These are phyloP conservation scores for Euborellia annulipes DNA, from an alignment of 1,140 invertebrate species.

Conservation along the genomic window DNA sequence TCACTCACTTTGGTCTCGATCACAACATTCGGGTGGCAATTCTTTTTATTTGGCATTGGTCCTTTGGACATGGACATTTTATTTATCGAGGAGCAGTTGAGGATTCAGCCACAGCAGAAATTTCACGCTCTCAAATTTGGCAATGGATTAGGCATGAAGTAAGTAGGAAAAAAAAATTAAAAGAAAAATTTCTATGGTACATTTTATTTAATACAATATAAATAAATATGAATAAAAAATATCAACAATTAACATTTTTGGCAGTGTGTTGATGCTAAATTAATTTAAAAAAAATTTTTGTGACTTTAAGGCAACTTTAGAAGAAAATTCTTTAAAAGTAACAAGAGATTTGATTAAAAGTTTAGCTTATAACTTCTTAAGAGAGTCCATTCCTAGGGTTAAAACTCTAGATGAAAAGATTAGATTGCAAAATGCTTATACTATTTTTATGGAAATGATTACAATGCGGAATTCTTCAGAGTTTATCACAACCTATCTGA, in stretches of 20 bases:
- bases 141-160: slow-evolving; percentile 52
- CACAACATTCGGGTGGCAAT: slow-evolving; percentile 47
- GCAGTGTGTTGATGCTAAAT: slow-evolving; percentile 5
- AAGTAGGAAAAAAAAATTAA: slow-evolving; percentile 5
- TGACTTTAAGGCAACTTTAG: slow-evolving; percentile 22
- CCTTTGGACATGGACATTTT: slow-evolving; percentile 49
- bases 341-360: slow-evolving; percentile 29
- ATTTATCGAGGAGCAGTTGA: slow-evolving; percentile 45
- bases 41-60: slow-evolving; percentile 50
- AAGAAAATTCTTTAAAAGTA: slow-evolving; percentile 28
- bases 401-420: slow-evolving; percentile 24
- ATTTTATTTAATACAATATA: neutral
- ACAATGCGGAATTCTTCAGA: slow-evolving; percentile 32
- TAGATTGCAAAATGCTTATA: slow-evolving; percentile 29
- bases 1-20: slow-evolving; percentile 39
- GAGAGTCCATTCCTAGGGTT: slow-evolving; percentile 25
- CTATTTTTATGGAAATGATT: slow-evolving; percentile 37
- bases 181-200: neutral
- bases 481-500: slow-evolving; percentile 40
- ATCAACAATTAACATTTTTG: neutral
- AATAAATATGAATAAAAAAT: neutral
- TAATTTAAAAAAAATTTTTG: slow-evolving; percentile 1
- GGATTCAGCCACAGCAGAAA: slow-evolving; percentile 59
- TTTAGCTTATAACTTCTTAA: slow-evolving; percentile 19
- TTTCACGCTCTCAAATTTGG: slow-evolving; percentile 54